Evolutionary conservation across 2,797 vertebrate species (phyloP).

Genomic region (Danio albolineatus): DNA sequence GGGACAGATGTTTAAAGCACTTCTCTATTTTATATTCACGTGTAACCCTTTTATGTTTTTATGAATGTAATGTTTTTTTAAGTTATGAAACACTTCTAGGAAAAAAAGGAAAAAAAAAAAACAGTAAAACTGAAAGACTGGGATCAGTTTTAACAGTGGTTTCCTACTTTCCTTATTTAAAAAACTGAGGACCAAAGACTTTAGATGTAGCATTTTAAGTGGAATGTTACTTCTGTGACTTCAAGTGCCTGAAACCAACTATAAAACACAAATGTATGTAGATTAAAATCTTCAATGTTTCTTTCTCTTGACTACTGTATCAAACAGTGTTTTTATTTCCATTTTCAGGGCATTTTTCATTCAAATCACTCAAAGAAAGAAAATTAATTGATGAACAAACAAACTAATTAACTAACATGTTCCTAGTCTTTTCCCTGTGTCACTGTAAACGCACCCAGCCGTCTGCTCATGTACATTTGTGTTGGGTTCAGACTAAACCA

Average conservation of each 20-base stretch:
- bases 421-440: constrained; percentile 54
- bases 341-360: constrained; percentile 70
- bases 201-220: constrained; percentile 64
- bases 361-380: constrained; percentile 70
- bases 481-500: no score
- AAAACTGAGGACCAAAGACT: constrained; percentile 73
- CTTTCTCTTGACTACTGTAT: constrained; percentile 70
- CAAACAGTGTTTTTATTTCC: constrained; percentile 64
- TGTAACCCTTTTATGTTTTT: constrained; percentile 56
- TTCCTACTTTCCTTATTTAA: constrained; percentile 63
- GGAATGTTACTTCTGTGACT: constrained; percentile 68
- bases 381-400: constrained; percentile 25
- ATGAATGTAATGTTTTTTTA: constrained; percentile 70
- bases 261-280: constrained; percentile 62
- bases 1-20: constrained; percentile 58
- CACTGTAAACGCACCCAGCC: no score
- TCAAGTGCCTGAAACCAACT: constrained; percentile 77
- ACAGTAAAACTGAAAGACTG: constrained; percentile 43
- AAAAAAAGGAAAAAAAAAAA: neutral
- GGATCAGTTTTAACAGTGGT: constrained; percentile 74
- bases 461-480: no score
- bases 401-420: constrained; percentile 48
- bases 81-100: constrained; percentile 53
- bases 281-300: constrained; percentile 63
- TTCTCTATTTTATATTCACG: constrained; percentile 14